Percentiles rank a stretch among this genome's conserved stretches.
Conservation (phyloP, 2,888 invertebrate genomes). For the Nycteola revayana region DNA sequence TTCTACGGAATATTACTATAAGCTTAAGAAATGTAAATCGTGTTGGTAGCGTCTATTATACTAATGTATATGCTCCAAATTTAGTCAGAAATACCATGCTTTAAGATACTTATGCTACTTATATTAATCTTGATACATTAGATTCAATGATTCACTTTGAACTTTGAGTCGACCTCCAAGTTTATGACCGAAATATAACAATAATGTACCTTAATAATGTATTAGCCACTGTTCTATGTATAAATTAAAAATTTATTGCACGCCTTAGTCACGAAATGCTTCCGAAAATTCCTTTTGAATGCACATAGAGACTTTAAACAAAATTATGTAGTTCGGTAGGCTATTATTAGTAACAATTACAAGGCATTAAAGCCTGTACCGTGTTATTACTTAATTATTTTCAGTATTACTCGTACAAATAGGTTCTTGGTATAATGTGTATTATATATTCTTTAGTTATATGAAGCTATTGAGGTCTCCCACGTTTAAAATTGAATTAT, state of each 20-base stretch:
- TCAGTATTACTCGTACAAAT: constrained; percentile 41
- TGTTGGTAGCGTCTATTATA: too few relatives aligned
- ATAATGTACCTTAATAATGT: constrained; percentile 56
- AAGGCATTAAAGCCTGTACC: constrained; percentile 45
- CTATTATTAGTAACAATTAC: constrained; percentile 57
- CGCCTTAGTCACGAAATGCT: constrained; percentile 60
- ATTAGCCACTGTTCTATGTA: constrained; percentile 56
- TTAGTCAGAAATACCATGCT: too few relatives aligned
- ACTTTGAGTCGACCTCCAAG: constrained; percentile 27
- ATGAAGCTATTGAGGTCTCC: constrained; percentile 28
- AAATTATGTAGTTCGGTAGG: constrained; percentile 55
- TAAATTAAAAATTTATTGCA: constrained; percentile 61
- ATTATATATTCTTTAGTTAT: constrained; percentile 35
- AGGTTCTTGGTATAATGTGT: constrained; percentile 35
- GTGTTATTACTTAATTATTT: constrained; percentile 57
- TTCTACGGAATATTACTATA: too few relatives aligned
- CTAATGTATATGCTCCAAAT: too few relatives aligned
- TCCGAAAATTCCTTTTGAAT: constrained; percentile 41
- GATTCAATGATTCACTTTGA: not conserved
- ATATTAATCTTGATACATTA: too few relatives aligned
- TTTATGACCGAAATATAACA: constrained; percentile 41
- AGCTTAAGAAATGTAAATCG: too few relatives aligned
- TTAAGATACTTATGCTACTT: too few relatives aligned
- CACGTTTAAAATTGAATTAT: constrained; percentile 18
- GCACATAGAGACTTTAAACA: constrained; percentile 25